Conservation (phyloP, 2,797 vertebrate genomes). For the Sarcoramphus papa region DNA sequence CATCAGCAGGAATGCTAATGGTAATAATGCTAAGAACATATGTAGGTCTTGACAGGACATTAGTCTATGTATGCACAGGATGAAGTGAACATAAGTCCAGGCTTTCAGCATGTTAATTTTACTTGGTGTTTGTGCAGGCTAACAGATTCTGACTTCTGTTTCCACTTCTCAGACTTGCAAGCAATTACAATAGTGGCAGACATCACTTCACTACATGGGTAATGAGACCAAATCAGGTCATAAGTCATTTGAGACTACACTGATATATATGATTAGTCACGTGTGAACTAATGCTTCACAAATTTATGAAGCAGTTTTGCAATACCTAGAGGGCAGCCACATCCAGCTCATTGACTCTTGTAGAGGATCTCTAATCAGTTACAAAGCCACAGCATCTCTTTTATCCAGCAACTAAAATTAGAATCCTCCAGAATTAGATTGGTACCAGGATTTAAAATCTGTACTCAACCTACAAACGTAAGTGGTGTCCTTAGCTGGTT, state of each 20-base stretch:
- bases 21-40: neutral
- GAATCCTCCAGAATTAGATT: neutral
- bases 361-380: neutral
- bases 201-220: neutral
- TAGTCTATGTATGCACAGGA: neutral
- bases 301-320: neutral
- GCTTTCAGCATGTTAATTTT: neutral
- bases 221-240: neutral
- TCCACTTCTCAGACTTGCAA: neutral
- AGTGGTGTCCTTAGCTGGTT: neutral
- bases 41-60: neutral
- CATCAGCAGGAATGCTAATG: neutral
- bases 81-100: neutral
- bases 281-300: neutral
- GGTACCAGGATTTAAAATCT: neutral
- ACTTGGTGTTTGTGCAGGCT: neutral
- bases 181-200: slow-evolving; percentile 7
- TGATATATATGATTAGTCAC: neutral
- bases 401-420: neutral
- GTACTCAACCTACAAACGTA: neutral
- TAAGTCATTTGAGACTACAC: neutral
- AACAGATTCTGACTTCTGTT: neutral
- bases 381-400: neutral
- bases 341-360: neutral
- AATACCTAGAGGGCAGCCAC: neutral